Conservation (phyloP, 2,113 vertebrate species). For the Rhinichthys klamathensis region DNA sequence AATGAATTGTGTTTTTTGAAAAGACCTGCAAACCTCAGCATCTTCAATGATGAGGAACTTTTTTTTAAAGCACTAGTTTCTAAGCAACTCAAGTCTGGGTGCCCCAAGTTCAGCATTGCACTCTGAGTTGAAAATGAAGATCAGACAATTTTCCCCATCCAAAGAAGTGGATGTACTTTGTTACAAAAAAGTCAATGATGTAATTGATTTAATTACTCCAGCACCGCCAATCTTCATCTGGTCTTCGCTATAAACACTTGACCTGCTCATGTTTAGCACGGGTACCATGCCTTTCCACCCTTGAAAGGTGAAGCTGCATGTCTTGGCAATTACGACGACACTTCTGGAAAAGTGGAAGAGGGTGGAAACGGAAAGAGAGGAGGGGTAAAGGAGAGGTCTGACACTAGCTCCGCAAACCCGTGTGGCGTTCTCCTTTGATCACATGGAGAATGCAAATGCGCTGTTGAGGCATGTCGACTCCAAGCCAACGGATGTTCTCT, state of each 20-base stretch:
- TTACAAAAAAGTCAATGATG: neutral
- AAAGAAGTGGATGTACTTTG: neutral
- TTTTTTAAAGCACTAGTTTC: neutral
- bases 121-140: neutral
- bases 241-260: constrained; percentile 29
- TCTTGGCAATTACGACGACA: constrained; percentile 29
- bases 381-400: constrained; percentile 54
- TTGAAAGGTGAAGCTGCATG: neutral
- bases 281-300: constrained; percentile 3
- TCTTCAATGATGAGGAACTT: neutral
- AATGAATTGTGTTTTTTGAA: neutral
- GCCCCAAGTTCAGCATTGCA: neutral
- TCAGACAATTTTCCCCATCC: neutral
- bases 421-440: constrained; percentile 52
- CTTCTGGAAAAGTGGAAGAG: constrained; percentile 33
- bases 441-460: constrained; percentile 42
- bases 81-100: constrained; percentile 11
- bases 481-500: constrained; percentile 27
- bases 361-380: constrained; percentile 16
- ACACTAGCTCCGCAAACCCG: constrained; percentile 34
- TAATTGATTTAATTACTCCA: constrained; percentile 37
- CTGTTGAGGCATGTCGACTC: constrained; percentile 24
- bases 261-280: constrained; percentile 20
- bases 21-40: neutral
- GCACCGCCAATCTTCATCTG: constrained; percentile 20